Conservation (phyloP, 2,113 vertebrate genomes). For the Oplegnathus fasciatus region DNA sequence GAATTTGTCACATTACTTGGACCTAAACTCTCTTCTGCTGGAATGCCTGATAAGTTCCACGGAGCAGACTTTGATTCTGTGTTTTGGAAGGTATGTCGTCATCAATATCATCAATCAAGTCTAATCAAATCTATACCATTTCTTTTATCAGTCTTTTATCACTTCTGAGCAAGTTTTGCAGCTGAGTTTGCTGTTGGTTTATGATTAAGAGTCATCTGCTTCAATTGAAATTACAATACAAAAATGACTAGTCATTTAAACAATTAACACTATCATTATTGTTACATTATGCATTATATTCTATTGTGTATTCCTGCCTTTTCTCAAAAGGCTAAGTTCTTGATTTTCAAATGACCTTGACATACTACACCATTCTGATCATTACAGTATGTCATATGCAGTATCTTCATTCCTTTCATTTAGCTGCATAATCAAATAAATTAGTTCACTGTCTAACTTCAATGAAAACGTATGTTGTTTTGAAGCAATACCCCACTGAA, state of each 20-base stretch:
- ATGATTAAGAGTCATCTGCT: constrained; percentile 20
- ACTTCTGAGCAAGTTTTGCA: constrained; percentile 10
- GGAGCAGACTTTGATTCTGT: constrained; percentile 97
- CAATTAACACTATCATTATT: neutral
- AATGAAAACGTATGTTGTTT: constrained; percentile 2
- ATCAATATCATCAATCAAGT: constrained; percentile 20
- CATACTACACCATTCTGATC: neutral
- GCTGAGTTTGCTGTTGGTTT: constrained; percentile 27
- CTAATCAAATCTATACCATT: constrained; percentile 14
- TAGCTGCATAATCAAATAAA: constrained; percentile 33
- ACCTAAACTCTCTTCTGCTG: constrained; percentile 93
- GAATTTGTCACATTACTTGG: constrained; percentile 97
- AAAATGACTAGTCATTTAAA: neutral
- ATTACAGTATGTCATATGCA: neutral
- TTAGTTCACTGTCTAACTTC: constrained; percentile 19
- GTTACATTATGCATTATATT: neutral
- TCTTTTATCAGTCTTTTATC: neutral
- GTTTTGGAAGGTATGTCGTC: constrained; percentile 94
- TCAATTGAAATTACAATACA: constrained; percentile 46
- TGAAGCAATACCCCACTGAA: neutral
- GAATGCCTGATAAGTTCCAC: constrained; percentile 96
- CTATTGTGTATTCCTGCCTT: neutral
- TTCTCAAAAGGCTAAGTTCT: neutral
- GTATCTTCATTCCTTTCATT: constrained; percentile 1
- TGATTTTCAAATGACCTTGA: neutral